phyloP scores from a whole-genome alignment of 2,797 vertebrate species.

The Galaxias olidus region DNA sequence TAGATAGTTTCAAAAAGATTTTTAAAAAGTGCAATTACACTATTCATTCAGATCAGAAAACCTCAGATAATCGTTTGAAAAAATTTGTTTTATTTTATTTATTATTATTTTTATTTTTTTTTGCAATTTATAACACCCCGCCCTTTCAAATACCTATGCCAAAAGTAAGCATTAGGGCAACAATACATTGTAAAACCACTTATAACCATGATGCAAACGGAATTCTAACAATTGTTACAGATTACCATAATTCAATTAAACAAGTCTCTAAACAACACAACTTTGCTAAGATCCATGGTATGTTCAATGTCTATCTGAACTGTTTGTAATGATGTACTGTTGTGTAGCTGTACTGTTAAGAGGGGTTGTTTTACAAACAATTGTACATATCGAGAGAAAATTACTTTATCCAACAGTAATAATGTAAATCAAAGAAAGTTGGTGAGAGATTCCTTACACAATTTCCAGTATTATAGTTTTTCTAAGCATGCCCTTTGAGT shows the following conservation, averaged over 20 bases:
- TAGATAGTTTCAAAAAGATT: conserved; percentile 10
- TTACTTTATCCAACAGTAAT: conserved; percentile 51
- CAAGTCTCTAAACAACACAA: conserved; percentile 19
- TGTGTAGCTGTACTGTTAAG: conserved; percentile 49
- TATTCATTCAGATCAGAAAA: conserved; percentile 15
- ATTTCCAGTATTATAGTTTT: conserved; percentile 53
- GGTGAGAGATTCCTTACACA: conserved; percentile 32
- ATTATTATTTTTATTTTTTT: conserved; percentile 8
- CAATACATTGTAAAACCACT: conserved; percentile 21
- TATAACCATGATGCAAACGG: background rate
- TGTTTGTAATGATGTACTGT: conserved; percentile 48
- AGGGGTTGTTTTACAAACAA: conserved; percentile 27
- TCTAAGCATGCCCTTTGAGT: conserved; percentile 51
- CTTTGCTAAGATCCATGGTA: conserved; percentile 43
- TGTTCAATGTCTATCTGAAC: conserved; percentile 45
- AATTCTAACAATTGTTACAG: background rate
- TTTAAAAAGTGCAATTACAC: conserved; percentile 19
- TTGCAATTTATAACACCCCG: too few species aligned
- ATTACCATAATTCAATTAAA: background rate
- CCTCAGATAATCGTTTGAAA: conserved; percentile 6
- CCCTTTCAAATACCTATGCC: conserved; percentile 1
- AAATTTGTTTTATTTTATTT: background rate
- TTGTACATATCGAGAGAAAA: conserved; percentile 52
- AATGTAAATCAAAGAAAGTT: conserved; percentile 27
- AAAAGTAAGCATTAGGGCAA: conserved; percentile 8